These are phyloP conservation scores for Lates calcarifer DNA, from an alignment of 2,113 vertebrate genomes.

Conservation along the genomic window DNA sequence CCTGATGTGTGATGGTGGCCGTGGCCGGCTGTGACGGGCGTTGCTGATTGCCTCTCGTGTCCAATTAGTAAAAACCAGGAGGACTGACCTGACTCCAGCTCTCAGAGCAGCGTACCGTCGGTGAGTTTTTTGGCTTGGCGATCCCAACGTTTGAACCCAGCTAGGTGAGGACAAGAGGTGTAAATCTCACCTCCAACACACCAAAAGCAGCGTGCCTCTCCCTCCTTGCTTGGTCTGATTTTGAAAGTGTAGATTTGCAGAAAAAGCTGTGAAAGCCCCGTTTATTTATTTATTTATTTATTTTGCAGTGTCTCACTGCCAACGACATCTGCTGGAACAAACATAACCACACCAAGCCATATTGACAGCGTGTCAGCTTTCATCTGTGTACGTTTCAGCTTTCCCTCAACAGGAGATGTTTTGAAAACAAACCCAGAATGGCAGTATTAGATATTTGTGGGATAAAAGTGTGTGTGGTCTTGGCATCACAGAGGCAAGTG, in stretches of 20 bases:
- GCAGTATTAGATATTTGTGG: background rate
- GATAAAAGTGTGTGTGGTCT: constrained; percentile 41
- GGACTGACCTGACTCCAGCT: constrained; percentile 61
- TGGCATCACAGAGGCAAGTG: background rate
- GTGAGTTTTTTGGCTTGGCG: constrained; percentile 63
- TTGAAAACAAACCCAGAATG: constrained; percentile 30
- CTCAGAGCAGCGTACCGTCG: constrained; percentile 73
- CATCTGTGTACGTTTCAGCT: constrained; percentile 30
- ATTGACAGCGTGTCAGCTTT: constrained; percentile 57
- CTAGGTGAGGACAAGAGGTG: constrained; percentile 58
- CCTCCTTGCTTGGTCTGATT: constrained; percentile 21
- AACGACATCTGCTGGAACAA: constrained; percentile 37
- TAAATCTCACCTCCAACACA: constrained; percentile 60
- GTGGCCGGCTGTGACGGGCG: constrained; percentile 82
- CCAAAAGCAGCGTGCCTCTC: background rate
- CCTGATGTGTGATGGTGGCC: constrained; percentile 87
- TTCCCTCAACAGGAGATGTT: constrained; percentile 17
- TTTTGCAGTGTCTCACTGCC: constrained; percentile 11
- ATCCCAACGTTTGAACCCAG: constrained; percentile 26
- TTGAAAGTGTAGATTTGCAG: constrained; percentile 44
- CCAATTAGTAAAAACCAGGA: constrained; percentile 68
- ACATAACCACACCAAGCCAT: constrained; percentile 13
- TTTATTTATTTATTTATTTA: background rate
- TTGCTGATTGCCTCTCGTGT: constrained; percentile 75
- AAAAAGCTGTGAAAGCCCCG: constrained; percentile 45